These are phyloP conservation scores for Pachyseris speciosa DNA, from an alignment of 64 coral and sea anemone species.

Conservation along the genomic window DNA sequence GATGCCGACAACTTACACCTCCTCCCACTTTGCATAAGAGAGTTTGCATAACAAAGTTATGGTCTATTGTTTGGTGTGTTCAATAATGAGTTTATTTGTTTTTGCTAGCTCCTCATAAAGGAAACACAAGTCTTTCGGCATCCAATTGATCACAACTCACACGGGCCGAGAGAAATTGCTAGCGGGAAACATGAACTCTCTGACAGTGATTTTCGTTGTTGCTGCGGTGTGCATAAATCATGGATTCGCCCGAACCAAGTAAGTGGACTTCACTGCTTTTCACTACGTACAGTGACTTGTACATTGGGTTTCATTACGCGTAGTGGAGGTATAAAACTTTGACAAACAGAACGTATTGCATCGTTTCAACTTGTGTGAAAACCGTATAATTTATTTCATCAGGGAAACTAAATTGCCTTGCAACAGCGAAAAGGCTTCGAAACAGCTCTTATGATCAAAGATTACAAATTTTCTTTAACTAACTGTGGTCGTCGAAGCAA, in stretches of 20 bases:
- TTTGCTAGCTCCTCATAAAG: neutral
- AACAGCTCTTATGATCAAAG: neutral
- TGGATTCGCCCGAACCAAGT: neutral
- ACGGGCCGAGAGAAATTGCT: neutral
- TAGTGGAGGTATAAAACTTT: too few species aligned
- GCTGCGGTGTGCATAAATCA: neutral
- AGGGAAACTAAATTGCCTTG: neutral
- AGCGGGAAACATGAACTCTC: neutral
- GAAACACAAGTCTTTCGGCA: constrained; percentile 4
- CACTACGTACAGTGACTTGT: too few species aligned
- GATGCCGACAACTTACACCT: constrained; percentile 5
- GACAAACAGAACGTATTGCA: too few species aligned
- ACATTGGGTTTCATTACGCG: too few species aligned
- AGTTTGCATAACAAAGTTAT: neutral
- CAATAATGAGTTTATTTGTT: constrained; percentile 47
- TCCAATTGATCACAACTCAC: neutral
- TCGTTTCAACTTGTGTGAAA: too few species aligned
- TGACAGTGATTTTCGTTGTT: neutral
- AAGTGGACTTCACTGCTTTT: neutral
- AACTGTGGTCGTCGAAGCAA: neutral
- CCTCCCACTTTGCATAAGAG: constrained; percentile 6
- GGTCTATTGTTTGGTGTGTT: neutral
- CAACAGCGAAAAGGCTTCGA: neutral
- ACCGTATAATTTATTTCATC: too few species aligned
- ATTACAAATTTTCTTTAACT: neutral